phyloP scores from a whole-genome alignment of 2,113 vertebrate species.

The Sakesphorus luctuosus region DNA sequence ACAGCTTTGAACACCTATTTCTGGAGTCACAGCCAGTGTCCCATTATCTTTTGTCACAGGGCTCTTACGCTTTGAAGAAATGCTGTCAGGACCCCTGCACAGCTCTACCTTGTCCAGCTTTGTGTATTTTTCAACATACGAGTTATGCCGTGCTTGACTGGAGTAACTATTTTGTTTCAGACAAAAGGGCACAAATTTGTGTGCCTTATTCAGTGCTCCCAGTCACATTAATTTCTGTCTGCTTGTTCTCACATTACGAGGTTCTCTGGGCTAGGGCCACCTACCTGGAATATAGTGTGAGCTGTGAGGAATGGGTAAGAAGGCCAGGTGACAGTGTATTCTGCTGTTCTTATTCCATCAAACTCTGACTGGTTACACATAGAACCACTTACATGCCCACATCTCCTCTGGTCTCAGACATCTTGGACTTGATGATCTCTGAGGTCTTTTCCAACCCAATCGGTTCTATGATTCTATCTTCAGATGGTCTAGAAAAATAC shows the following conservation, averaged over 20 bases:
- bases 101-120: not conserved
- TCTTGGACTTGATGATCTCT: no score
- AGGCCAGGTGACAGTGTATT: not conserved
- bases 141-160: not conserved
- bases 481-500: not conserved
- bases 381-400: not conserved
- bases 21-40: not conserved
- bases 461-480: no score
- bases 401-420: not conserved
- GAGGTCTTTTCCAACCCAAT: no score
- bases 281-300: not conserved
- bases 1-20: not conserved
- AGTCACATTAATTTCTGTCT: not conserved
- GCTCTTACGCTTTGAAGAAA: constrained; percentile 17
- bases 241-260: not conserved
- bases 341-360: not conserved
- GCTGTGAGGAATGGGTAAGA: not conserved
- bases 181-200: not conserved
- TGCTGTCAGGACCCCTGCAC: not conserved
- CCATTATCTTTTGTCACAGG: not conserved
- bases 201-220: not conserved
- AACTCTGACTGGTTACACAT: not conserved
- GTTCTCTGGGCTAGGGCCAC: not conserved
- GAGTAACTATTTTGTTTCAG: constrained; percentile 9
- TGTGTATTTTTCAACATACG: not conserved